Evolutionary conservation across 1,140 invertebrate genomes (phyloP).

Genomic region (Magallana angulata): DNA sequence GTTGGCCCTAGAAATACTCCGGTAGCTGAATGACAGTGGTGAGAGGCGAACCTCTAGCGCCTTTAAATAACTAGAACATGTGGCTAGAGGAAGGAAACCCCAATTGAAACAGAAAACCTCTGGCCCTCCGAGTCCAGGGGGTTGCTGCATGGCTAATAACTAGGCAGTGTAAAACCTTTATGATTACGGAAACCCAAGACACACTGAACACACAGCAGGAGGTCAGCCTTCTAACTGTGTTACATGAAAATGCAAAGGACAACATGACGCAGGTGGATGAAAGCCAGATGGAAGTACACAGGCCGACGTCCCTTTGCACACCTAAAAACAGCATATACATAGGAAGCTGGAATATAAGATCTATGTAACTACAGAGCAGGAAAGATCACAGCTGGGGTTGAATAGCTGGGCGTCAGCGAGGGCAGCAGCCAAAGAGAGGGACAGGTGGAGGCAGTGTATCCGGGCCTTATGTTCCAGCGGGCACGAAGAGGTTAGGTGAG

Average conservation of each 20-base stretch:
- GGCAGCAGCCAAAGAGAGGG: too few species aligned
- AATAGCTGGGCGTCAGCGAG: neutral
- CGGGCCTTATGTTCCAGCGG: too few species aligned
- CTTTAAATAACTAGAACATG: conserved; percentile 33
- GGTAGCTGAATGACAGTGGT: conserved; percentile 41
- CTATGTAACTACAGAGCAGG: conserved; percentile 24
- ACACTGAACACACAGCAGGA: conserved; percentile 30
- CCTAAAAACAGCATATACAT: conserved; percentile 48
- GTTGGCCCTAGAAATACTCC: conserved; percentile 39
- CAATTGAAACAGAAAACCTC: conserved; percentile 39
- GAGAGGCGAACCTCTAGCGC: conserved; percentile 40
- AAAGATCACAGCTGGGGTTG: neutral
- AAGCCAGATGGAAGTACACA: conserved; percentile 43
- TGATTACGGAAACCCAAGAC: conserved; percentile 36
- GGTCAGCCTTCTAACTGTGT: conserved; percentile 20
- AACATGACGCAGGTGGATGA: conserved; percentile 33
- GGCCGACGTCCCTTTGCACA: conserved; percentile 46
- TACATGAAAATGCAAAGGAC: neutral
- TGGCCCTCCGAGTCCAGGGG: conserved; percentile 33
- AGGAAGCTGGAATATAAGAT: conserved; percentile 50
- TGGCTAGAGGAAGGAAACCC: conserved; percentile 42
- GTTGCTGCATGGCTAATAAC: conserved; percentile 41
- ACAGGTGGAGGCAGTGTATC: too few species aligned
- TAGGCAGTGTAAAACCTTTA: conserved; percentile 20
- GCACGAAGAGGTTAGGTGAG: too few species aligned